Evolutionary conservation across 2,113 vertebrate genomes (phyloP), one percentile per base, ranked within the genome.

Genomic region (Vulpes lagopus): DNA sequence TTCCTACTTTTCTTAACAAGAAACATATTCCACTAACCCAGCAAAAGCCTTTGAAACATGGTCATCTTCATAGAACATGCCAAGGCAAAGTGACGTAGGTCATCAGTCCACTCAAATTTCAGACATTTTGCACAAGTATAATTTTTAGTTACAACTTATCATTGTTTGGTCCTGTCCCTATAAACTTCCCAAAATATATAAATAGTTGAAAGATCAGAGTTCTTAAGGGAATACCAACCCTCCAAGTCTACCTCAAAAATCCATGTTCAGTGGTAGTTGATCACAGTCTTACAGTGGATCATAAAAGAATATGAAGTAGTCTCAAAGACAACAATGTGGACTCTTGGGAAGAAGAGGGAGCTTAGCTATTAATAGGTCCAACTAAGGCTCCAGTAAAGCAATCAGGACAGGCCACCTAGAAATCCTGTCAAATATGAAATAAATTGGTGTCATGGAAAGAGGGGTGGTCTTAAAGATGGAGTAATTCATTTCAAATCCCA

Each of bases 301-400:
- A 94, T 55, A 92, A 83, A 95, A 91, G 43, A 8, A 60, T 59
- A 91, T 76, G 30, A 93, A 95, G 86, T 57, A 60, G 67, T 65
- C 53, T 79, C 53, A 76, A 12, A 89, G 38, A 78, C 23, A 86
- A 86, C 35, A 73, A 51, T 16, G 12, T 69, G 51, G 57, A 64
- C 12, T 78, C 11, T 9, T 35, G 30, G 15, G 73, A 88, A 88
- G 55, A 43, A 88, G 23, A 94, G 32, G 76, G 35, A 94, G 14
- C 55, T 89, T 25, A 23, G 20, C 20, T 80, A 88, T 62, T 19
- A 96, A 55, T 15, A 59, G 74, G n/a, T 80, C 76, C 32, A 84
- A 86, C 19, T 80, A 69, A 85, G 16, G 17, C 19, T 84, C 59
- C 90, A 55, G 35, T 23, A 83, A 83, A 80, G 27, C 12, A 91